phyloP scores from a whole-genome alignment of 2,797 vertebrate species.

The Gymnocypris eckloni region DNA sequence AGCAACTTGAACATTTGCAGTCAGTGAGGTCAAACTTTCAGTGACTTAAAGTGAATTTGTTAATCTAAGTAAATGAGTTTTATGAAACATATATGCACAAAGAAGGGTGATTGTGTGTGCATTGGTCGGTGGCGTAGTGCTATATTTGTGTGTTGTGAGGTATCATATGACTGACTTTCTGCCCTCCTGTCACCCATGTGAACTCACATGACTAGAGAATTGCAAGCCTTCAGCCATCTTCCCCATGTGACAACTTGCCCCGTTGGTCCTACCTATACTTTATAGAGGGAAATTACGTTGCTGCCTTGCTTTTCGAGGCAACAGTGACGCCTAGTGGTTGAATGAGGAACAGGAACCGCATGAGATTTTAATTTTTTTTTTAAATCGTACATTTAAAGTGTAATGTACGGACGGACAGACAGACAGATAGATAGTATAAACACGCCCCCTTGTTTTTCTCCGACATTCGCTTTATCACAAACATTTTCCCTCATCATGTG shows the following conservation, averaged over 20 bases:
- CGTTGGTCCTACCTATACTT: background rate
- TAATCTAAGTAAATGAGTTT: background rate
- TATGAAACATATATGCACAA: no score
- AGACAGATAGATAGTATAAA: background rate
- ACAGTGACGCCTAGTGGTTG: conserved; percentile 8
- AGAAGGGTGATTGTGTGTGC: background rate
- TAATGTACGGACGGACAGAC: background rate
- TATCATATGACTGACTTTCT: conserved; percentile 72
- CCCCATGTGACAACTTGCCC: background rate
- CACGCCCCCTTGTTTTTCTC: background rate
- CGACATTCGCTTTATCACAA: background rate
- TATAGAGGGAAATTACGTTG: background rate
- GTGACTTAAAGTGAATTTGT: background rate
- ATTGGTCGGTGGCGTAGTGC: conserved; percentile 10
- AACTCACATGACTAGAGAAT: conserved; percentile 66
- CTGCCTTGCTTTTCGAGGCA: background rate
- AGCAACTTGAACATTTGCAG: background rate
- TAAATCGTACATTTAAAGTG: background rate
- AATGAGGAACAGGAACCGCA: background rate
- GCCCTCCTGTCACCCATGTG: conserved; percentile 63
- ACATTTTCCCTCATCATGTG: background rate
- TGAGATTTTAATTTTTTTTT: background rate
- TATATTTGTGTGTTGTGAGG: conserved; percentile 41
- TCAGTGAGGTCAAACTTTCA: background rate
- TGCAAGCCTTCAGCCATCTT: conserved; percentile 21